A percentile compares a stretch with the other conserved stretches of the same genome.
phyloP scores from a whole-genome alignment of 1,140 invertebrate genomes.

The Notospermus geniculatus region DNA sequence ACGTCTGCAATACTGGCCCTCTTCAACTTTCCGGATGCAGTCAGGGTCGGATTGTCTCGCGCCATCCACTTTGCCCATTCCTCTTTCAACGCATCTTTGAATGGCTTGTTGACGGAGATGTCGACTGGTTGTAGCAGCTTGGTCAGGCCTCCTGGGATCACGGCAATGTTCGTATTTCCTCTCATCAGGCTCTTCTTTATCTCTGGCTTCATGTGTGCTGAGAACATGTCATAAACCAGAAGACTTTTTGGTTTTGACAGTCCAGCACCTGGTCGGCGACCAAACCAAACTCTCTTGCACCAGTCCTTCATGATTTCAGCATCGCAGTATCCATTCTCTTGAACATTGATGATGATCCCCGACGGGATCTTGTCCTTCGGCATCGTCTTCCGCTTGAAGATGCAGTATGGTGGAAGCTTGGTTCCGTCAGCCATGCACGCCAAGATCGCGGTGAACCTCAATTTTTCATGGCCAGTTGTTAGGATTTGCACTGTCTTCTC shows the following conservation, averaged over 20 bases:
- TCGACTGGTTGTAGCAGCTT: constrained; percentile 35
- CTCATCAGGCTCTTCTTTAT: constrained; percentile 14
- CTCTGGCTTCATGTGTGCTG: constrained; percentile 23
- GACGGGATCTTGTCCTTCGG: constrained; percentile 17
- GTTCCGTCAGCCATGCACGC: constrained; percentile 28
- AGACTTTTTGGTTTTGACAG: constrained; percentile 12
- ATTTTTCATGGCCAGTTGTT: constrained; percentile 10
- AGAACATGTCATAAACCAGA: constrained; percentile 18
- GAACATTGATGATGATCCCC: constrained; percentile 18
- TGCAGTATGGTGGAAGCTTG: constrained; percentile 34
- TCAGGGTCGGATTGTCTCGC: constrained; percentile 21
- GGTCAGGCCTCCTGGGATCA: constrained; percentile 32
- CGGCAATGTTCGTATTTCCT: constrained; percentile 21
- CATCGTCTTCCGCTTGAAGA: constrained; percentile 35
- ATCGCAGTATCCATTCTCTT: constrained; percentile 34
- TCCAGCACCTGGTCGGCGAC: constrained; percentile 8
- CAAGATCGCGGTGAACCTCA: constrained; percentile 30
- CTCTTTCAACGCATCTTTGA: constrained; percentile 26
- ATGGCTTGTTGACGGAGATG: constrained; percentile 31
- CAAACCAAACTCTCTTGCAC: constrained; percentile 26
- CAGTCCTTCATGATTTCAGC: constrained; percentile 19
- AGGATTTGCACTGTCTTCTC: too few species aligned
- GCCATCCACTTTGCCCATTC: constrained; percentile 22
- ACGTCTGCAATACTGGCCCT: constrained; percentile 12
- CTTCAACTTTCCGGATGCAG: constrained; percentile 19